These are phyloP conservation scores for Gastracanthus pulcherrimus DNA, from an alignment of 2,888 invertebrate genomes.

Conservation along the genomic window DNA sequence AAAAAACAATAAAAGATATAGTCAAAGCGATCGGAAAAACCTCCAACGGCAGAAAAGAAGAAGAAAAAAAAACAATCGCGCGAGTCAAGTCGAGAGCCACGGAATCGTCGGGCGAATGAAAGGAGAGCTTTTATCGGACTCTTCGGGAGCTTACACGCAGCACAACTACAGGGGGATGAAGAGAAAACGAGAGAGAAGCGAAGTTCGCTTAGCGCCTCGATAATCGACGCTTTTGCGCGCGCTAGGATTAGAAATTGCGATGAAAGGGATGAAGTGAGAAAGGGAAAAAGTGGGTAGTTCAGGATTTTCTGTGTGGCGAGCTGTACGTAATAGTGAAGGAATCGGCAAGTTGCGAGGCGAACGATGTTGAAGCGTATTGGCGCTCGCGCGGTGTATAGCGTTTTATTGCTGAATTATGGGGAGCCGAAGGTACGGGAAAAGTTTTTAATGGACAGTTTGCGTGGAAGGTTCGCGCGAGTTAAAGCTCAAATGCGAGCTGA, in stretches of 20 bases:
- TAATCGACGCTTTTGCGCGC: not conserved
- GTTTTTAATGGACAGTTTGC: too few species aligned
- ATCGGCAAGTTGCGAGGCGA: too few species aligned
- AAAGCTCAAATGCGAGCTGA: too few species aligned
- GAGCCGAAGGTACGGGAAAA: too few species aligned
- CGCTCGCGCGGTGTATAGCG: too few species aligned
- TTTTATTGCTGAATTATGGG: too few species aligned
- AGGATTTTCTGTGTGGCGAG: too few species aligned
- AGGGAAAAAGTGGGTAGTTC: too few species aligned
- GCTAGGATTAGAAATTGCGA: not conserved
- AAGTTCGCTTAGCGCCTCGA: conserved; percentile 35
- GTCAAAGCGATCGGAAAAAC: conserved; percentile 20
- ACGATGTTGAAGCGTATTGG: too few species aligned
- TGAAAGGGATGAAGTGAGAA: too few species aligned
- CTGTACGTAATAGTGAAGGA: too few species aligned
- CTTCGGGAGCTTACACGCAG: conserved; percentile 10
- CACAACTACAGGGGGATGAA: conserved; percentile 21
- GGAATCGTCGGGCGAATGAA: conserved; percentile 58
- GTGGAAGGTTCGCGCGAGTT: too few species aligned
- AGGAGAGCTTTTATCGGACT: conserved; percentile 52
- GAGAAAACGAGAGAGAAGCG: conserved; percentile 23
- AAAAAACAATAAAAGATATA: not conserved
- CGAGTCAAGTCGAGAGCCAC: conserved; percentile 35
- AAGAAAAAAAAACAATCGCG: conserved; percentile 24
- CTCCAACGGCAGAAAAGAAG: not conserved